These are phyloP conservation scores for Parnassius glacialis DNA, from an alignment of 2,888 invertebrate species.

Conservation along the genomic window DNA sequence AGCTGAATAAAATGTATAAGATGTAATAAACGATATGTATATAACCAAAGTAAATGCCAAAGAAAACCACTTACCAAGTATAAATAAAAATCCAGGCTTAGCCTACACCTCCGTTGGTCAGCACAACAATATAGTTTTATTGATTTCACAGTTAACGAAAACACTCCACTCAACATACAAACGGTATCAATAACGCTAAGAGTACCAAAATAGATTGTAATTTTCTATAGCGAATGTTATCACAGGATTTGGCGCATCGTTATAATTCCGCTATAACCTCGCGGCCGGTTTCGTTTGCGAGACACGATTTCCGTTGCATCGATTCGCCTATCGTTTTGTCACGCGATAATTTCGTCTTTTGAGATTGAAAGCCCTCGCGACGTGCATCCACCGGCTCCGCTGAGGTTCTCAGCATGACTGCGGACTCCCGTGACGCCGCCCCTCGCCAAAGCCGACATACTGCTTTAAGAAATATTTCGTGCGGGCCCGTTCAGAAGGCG, in stretches of 20 bases:
- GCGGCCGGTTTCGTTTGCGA: slow-evolving; percentile 42
- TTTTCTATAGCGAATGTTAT: slow-evolving; percentile 52
- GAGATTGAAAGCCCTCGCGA: slow-evolving; percentile 68
- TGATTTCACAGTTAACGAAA: slow-evolving; percentile 51
- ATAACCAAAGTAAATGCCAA: not conserved
- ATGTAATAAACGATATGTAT: no score
- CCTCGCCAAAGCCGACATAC: slow-evolving; percentile 73
- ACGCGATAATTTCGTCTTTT: slow-evolving; percentile 68
- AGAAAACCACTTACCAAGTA: slow-evolving; percentile 13
- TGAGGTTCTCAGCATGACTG: slow-evolving; percentile 80
- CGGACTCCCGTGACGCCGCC: slow-evolving; percentile 78
- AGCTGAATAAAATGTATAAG: no score
- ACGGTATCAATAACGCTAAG: slow-evolving; percentile 47
- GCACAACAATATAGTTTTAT: slow-evolving; percentile 41
- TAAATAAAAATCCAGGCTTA: slow-evolving; percentile 39
- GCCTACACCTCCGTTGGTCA: slow-evolving; percentile 26
- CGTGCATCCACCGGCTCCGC: slow-evolving; percentile 75
- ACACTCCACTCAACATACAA: slow-evolving; percentile 68
- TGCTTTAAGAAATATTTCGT: slow-evolving; percentile 70
- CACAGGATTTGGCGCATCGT: slow-evolving; percentile 68
- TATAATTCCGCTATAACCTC: slow-evolving; percentile 56
- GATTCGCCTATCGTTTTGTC: slow-evolving; percentile 62
- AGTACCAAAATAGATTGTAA: slow-evolving; percentile 41
- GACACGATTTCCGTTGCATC: slow-evolving; percentile 48
- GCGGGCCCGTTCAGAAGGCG: slow-evolving; percentile 56